Base-by-base conservation (phyloP, 2,113 vertebrate species). In the Atrichornis clamosus region DNA sequence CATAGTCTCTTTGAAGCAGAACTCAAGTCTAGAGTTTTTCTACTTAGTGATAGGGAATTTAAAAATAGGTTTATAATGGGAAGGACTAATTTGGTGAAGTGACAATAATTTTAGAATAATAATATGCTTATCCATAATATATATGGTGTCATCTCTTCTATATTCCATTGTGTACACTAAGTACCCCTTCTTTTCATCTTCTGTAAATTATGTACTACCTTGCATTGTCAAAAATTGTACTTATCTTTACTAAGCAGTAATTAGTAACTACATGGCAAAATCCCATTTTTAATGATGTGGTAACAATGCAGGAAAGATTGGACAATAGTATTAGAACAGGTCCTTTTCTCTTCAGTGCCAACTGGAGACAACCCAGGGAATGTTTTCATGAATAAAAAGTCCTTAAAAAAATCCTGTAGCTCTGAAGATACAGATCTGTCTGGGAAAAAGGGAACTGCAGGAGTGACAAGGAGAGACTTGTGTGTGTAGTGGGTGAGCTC, bases 231-330 rank as follows among this genome's bases (percentile, higher is more conserved):
- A 16, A 62, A 83, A 50, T 17, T 63, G 24, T 37, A 23, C 55
- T 93, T 80, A 18, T 18, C 83, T 67, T 74, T 76, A 39, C 47
- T 65, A 50, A 88, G 67, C 17, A 35, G 64, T 93, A 93, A 96
- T 94, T 96, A 96, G 67, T 65, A 70, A 62, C 63, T 76, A 13
- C 72, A 33, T 6, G n/a, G 68, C 59, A 14, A 37, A 76, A 22
- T 58, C 46, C 23, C 73, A 2, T 63, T 60, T 90, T 53, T 89
- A 75, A 88, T 60, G n/a, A 23, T 23, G 10, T 53, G 46, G n/a
- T 62, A 53, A 76, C 28, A 53, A 24, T 30, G 72, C 62, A 18
- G 59, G 67, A 35, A 53, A 62, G 50, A 18, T 37, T 64, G 81
- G 76, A 56, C 49, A 73, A 3, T 1, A n/a, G 28, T 8, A 7